Conservation (phyloP, 2,797 vertebrate genomes). For the Vespertilio murinus region DNA sequence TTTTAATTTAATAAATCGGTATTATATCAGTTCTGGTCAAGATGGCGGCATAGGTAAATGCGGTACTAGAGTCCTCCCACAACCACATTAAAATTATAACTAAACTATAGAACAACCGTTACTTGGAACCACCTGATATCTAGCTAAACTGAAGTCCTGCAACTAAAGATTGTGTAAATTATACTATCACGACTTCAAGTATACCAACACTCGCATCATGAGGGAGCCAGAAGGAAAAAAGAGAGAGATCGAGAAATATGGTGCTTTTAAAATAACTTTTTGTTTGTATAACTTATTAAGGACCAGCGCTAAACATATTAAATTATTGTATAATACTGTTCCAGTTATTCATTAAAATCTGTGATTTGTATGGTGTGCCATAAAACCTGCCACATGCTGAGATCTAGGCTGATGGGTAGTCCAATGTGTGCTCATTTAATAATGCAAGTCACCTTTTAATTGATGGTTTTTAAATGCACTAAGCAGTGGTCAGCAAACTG, state of each 20-base stretch:
- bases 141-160: not conserved
- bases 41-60: not conserved
- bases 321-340: not conserved
- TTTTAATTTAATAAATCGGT: slow-evolving; percentile 46
- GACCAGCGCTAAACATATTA: not conserved
- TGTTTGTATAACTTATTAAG: slow-evolving; percentile 3
- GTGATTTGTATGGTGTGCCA: not conserved
- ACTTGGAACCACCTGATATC: not conserved
- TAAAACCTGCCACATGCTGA: not conserved
- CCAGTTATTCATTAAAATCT: not conserved
- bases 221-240: not conserved
- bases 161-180: not conserved
- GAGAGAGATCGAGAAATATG: not conserved
- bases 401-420: not conserved
- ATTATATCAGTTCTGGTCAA: not conserved
- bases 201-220: not conserved
- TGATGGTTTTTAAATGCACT: not conserved
- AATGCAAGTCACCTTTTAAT: not conserved
- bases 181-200: not conserved
- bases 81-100: not conserved
- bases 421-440: not conserved
- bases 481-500: too few relatives aligned
- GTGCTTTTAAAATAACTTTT: not conserved
- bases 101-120: not conserved
- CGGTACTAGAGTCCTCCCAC: not conserved